phyloP scores from a whole-genome alignment of 2,888 invertebrate genomes.

The Campaea margaritaria region DNA sequence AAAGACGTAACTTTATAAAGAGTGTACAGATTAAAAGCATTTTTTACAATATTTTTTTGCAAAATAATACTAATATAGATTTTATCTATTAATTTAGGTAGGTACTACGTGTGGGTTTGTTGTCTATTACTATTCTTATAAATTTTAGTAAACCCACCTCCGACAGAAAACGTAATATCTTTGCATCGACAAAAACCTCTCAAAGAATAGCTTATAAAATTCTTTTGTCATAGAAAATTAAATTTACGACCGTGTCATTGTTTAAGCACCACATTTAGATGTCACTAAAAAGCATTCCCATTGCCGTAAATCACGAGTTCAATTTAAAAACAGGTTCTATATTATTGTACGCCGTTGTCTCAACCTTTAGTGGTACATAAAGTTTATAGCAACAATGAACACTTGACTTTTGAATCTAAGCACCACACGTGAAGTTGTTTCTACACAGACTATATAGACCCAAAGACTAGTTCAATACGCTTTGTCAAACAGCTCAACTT shows the following conservation, averaged over 20 bases:
- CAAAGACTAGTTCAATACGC: conserved; percentile 9
- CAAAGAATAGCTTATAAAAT: conserved; percentile 18
- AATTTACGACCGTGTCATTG: conserved; percentile 70
- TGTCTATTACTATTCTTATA: too few relatives aligned
- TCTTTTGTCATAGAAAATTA: conserved; percentile 42
- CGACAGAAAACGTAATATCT: conserved; percentile 4
- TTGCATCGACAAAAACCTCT: conserved; percentile 10
- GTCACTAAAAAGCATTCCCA: conserved; percentile 75
- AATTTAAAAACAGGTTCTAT: conserved; percentile 72
- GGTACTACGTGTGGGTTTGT: too few relatives aligned
- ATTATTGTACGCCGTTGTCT: conserved; percentile 64
- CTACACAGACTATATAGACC: conserved; percentile 38
- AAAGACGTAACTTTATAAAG: too few relatives aligned
- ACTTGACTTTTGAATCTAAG: conserved; percentile 74
- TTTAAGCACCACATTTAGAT: conserved; percentile 64
- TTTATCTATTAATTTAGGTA: too few relatives aligned
- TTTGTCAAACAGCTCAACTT: conserved; percentile 44
- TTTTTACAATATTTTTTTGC: too few relatives aligned
- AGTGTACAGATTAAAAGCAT: too few relatives aligned
- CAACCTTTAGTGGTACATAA: conserved; percentile 74
- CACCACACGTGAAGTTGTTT: conserved; percentile 64
- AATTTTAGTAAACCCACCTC: too few relatives aligned
- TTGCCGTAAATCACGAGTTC: conserved; percentile 73
- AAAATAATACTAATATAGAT: too few relatives aligned
- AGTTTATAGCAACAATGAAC: conserved; percentile 67